Percentiles rank a stretch among this genome's conserved stretches.
Conservation (phyloP, 37 sponge, comb jelly and placozoan species). For the Petrosia ficiformis region DNA sequence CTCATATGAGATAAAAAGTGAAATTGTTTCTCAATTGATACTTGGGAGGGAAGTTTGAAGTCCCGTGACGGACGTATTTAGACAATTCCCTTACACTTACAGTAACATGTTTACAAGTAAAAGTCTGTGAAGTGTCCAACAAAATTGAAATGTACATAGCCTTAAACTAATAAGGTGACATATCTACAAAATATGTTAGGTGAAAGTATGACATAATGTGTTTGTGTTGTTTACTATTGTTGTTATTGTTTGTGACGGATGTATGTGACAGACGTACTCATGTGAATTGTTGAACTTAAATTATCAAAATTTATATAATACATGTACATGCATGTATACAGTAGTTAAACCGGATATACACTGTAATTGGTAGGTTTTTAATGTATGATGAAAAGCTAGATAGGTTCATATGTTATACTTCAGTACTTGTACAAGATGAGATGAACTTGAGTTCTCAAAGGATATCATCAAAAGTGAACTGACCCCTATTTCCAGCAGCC, state of each 20-base stretch:
- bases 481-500: slow-evolving; percentile 27
- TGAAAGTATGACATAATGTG: neutral
- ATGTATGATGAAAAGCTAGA: no score
- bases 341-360: no score
- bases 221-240: neutral
- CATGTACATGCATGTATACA: no score
- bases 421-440: no score
- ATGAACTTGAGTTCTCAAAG: no score
- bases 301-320: no score
- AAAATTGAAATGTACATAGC: neutral
- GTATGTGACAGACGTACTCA: neutral
- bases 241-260: neutral
- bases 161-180: neutral
- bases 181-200: neutral
- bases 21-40: neutral
- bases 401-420: no score
- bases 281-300: no score
- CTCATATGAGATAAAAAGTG: neutral
- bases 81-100: neutral
- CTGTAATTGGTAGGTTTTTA: no score
- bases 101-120: neutral
- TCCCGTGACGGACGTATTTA: neutral
- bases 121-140: neutral
- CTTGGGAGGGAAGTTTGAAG: neutral
- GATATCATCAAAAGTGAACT: slow-evolving; percentile 24